Evolutionary conservation across 2,113 vertebrate genomes (phyloP).

Genomic region (Pelobates fuscus): DNA sequence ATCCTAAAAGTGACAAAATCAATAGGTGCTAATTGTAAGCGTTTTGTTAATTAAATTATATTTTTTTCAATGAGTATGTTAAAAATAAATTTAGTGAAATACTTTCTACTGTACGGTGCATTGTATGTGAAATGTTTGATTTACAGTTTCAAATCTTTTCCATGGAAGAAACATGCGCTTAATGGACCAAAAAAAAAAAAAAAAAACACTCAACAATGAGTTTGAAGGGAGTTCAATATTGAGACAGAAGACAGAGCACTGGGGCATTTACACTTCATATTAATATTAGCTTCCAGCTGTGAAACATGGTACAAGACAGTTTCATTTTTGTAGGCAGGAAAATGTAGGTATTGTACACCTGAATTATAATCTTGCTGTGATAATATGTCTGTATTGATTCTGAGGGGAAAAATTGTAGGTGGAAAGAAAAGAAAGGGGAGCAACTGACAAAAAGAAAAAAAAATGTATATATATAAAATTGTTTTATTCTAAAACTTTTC

Average conservation of each 20-base stretch:
- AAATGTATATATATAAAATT: conserved; percentile 62
- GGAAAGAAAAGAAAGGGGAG: conserved; percentile 35
- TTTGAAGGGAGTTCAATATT: conserved; percentile 46
- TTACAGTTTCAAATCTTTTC: conserved; percentile 30
- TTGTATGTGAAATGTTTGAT: conserved; percentile 40
- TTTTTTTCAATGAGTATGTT: too few relatives aligned
- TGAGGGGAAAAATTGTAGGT: conserved; percentile 59
- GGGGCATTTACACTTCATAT: conserved; percentile 52
- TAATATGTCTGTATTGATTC: conserved; percentile 73
- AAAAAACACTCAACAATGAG: conserved; percentile 43
- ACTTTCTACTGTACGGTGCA: conserved; percentile 3
- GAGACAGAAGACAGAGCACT: conserved; percentile 43
- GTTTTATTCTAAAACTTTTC: conserved; percentile 62
- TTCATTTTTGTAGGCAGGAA: conserved; percentile 57
- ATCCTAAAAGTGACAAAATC: too few relatives aligned
- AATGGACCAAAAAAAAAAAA: conserved; percentile 45
- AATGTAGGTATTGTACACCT: conserved; percentile 74
- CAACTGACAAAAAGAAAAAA: conserved; percentile 12
- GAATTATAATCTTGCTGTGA: conserved; percentile 78
- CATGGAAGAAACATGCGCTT: conserved; percentile 23
- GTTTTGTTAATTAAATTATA: too few relatives aligned
- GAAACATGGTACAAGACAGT: conserved; percentile 62
- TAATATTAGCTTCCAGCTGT: conserved; percentile 69
- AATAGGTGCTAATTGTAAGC: too few relatives aligned
- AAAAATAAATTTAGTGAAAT: background rate